Evolutionary conservation across 2,113 vertebrate genomes (phyloP).

Genomic region (Callithrix jacchus): DNA sequence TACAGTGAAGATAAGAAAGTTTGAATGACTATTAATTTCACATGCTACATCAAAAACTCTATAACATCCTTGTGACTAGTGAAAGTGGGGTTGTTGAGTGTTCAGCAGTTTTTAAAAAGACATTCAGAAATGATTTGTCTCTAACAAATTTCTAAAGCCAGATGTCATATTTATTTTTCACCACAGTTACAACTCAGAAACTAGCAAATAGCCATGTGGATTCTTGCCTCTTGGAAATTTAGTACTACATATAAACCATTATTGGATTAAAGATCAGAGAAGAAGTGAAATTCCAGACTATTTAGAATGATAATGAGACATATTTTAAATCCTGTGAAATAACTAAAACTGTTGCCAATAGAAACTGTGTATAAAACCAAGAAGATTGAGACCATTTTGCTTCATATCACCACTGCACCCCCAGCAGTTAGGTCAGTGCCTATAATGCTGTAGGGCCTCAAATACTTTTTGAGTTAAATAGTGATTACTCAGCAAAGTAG

Average conservation of each 20-base stretch:
- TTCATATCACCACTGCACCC: not conserved
- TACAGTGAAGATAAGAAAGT: not conserved
- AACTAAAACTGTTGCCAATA: not conserved
- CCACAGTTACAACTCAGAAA: not conserved
- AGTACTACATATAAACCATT: not conserved
- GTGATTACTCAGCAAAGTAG: not conserved
- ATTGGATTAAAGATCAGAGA: not conserved
- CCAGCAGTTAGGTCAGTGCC: not conserved
- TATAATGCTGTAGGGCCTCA: not conserved
- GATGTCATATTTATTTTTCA: not conserved
- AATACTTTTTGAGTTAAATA: conserved; percentile 14
- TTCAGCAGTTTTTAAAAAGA: not conserved
- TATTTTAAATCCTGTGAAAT: not conserved
- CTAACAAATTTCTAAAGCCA: not conserved
- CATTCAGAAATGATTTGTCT: not conserved
- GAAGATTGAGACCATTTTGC: not conserved
- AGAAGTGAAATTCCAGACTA: not conserved
- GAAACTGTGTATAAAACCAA: not conserved
- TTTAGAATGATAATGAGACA: not conserved
- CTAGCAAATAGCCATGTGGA: not conserved
- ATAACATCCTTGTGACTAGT: not conserved
- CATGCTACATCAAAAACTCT: not conserved
- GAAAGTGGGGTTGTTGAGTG: not conserved
- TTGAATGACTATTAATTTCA: not conserved
- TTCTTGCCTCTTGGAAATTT: not conserved